A percentile compares a stretch with the other conserved stretches of the same genome.
phyloP scores from a whole-genome alignment of 2,888 invertebrate genomes.

The Polydrusus cervinus region DNA sequence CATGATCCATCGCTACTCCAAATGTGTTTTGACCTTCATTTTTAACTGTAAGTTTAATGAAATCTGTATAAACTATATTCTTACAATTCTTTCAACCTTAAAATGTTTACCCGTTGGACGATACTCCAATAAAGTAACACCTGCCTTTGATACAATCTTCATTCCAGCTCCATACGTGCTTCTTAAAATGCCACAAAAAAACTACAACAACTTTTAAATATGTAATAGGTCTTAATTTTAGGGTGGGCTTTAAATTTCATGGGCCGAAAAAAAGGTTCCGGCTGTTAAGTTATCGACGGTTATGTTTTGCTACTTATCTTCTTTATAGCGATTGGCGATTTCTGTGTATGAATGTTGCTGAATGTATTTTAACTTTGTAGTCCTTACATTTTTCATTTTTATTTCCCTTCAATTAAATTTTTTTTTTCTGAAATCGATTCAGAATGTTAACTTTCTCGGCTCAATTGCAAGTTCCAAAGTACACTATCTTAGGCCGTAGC shows the following conservation, averaged over 20 bases:
- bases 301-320: slow-evolving; percentile 22
- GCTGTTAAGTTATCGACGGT: slow-evolving; percentile 38
- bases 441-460: too few relatives aligned
- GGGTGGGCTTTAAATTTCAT: slow-evolving; percentile 43
- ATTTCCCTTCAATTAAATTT: too few relatives aligned
- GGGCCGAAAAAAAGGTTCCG: slow-evolving; percentile 43
- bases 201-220: slow-evolving; percentile 19
- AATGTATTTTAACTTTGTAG: too few relatives aligned
- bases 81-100: too few relatives aligned
- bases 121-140: slow-evolving; percentile 17
- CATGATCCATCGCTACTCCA: too few relatives aligned
- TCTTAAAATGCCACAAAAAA: slow-evolving; percentile 10
- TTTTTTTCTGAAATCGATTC: too few relatives aligned
- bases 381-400: too few relatives aligned
- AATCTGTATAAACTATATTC: too few relatives aligned
- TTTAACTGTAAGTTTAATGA: too few relatives aligned
- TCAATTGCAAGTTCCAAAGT: too few relatives aligned
- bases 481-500: too few relatives aligned
- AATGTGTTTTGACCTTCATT: too few relatives aligned
- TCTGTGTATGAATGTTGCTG: not conserved
- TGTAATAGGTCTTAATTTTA: slow-evolving; percentile 46
- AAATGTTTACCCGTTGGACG: not conserved
- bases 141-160: slow-evolving; percentile 19
- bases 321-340: not conserved
- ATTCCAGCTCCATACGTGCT: slow-evolving; percentile 7